Evolutionary conservation across 2,888 invertebrate genomes (phyloP), one percentile per base, ranked within the genome.

Genomic region (Agonopterix arenella): DNA sequence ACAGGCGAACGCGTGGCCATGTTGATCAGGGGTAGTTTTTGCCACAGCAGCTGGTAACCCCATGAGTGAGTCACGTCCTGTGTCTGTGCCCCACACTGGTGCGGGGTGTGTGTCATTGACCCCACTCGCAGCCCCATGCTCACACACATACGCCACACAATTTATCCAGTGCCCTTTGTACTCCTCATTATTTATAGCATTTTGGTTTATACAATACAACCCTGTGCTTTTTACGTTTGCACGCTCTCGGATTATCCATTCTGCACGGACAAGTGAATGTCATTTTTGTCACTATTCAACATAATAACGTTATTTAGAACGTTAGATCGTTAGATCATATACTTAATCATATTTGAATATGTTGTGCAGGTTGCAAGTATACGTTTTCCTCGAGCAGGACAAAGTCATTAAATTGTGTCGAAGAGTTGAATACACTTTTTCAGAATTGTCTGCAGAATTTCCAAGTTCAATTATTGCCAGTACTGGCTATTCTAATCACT

Each of bases 51-150:
- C 88, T 89, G 88, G 84, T 81, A 76, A 78, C 85, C 84, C 86
- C 81, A 77, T 70, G 70, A 77, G 80, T 85, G 86, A 85, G 70
- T 88, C 86, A 86, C 84, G 85, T 88, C 84, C 84, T 86, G 83
- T 82, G 70, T 70, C 74, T 74, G 72, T 78, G 79, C 81, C 79
- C 79, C 75, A 79, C 78, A 77, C 76, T 70, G 74, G 74, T 72
- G 69, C 85, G 82, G 86, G 88, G 86, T 86, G 84, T 75, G 83
- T 81, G 88, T 86, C 88, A 70, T 76, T 85, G 86, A 89, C 85
- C 88, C 82, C 82, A 74, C 82, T 78, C 75, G 70, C 80, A 81
- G 84, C 86, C 86, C 85, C 84, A 74, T 76, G 73, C 68, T 46
- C 49, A 74, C 73, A 76, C 72, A 77, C 75, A 70, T 71, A 76